These are phyloP conservation scores for Hydrophis major DNA, from an alignment of 2,797 vertebrate genomes.

Conservation along the genomic window DNA sequence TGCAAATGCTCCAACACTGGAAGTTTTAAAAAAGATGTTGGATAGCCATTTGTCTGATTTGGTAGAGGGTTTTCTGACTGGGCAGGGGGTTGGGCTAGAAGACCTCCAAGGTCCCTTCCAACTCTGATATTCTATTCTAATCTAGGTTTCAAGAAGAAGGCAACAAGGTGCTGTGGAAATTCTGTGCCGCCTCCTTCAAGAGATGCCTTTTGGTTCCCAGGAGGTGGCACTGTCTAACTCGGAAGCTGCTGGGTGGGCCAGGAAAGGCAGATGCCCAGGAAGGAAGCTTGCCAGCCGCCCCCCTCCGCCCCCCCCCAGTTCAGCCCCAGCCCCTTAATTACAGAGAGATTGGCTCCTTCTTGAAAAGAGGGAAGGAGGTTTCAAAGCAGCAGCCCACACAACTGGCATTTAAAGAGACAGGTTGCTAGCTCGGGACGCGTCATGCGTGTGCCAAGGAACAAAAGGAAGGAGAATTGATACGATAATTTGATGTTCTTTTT, in stretches of 20 bases:
- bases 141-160: not conserved
- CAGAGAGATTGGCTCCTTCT: not conserved
- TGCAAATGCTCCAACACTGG: too few species aligned
- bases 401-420: slow-evolving; percentile 31
- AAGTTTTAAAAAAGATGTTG: not conserved
- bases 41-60: not conserved
- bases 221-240: not conserved
- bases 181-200: not conserved
- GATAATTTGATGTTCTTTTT: slow-evolving; percentile 23
- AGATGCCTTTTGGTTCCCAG: not conserved
- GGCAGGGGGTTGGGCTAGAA: too few species aligned
- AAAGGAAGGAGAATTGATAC: not conserved
- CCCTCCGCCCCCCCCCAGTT: not conserved
- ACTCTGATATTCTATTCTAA: too few species aligned
- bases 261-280: not conserved
- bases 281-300: too few species aligned
- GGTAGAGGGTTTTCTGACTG: not conserved
- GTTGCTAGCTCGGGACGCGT: not conserved
- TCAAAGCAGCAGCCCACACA: slow-evolving; percentile 13
- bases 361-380: not conserved
- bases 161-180: not conserved
- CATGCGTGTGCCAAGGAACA: not conserved
- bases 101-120: not conserved
- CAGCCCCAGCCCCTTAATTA: not conserved
- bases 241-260: not conserved